These are phyloP conservation scores for Amazona vittata DNA, from an alignment of 2,113 vertebrate species.

Conservation along the genomic window DNA sequence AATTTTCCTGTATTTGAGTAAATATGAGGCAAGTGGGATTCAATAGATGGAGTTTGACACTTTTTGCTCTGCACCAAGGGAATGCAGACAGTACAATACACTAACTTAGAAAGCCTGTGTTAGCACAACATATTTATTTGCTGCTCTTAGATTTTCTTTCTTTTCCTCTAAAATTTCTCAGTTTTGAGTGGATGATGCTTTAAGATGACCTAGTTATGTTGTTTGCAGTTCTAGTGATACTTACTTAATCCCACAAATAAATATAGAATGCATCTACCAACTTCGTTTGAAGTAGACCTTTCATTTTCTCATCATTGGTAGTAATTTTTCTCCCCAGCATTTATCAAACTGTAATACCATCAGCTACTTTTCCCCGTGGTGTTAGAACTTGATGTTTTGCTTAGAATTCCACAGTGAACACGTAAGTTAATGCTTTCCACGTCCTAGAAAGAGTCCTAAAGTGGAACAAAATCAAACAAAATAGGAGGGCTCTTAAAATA, in stretches of 20 bases:
- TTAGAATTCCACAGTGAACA: not conserved
- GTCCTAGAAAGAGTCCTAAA: not conserved
- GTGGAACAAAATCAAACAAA: not conserved
- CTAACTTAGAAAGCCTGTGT: not conserved
- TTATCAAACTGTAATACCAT: not conserved
- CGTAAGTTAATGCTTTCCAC: not conserved
- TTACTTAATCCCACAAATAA: not conserved
- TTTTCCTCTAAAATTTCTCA: not conserved
- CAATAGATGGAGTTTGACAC: slow-evolving; percentile 27
- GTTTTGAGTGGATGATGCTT: not conserved
- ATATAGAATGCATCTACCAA: not conserved
- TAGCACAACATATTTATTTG: not conserved
- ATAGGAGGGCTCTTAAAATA: not conserved
- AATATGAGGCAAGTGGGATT: slow-evolving; percentile 38
- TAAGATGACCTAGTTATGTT: slow-evolving; percentile 4
- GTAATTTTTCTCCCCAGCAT: not conserved
- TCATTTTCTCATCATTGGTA: not conserved
- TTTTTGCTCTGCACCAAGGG: not conserved
- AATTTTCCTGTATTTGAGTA: slow-evolving; percentile 22
- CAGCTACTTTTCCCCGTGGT: not conserved
- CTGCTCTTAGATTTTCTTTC: not conserved
- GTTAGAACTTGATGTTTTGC: not conserved
- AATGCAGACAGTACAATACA: not conserved
- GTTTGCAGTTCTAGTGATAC: not conserved
- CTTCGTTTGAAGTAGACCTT: not conserved